Evolutionary conservation across 2,888 invertebrate genomes (phyloP).

Genomic region (Scaptomyza flava): DNA sequence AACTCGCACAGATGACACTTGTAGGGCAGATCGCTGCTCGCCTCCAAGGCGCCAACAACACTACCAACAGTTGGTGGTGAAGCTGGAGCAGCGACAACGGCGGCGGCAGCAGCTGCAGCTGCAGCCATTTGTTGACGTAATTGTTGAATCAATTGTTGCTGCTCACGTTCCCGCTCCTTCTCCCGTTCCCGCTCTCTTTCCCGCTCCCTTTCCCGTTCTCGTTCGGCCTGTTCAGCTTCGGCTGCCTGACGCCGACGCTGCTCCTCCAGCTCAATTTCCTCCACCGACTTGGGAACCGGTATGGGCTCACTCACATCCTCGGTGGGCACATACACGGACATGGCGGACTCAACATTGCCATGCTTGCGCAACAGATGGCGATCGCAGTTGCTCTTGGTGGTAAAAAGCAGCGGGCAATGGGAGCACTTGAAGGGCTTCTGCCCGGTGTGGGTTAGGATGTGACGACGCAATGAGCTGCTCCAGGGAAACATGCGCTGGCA

Average conservation of each 20-base stretch:
- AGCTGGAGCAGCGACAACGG: conserved; percentile 4
- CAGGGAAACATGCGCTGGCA: conserved; percentile 98
- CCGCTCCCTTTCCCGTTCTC: conserved; percentile 46
- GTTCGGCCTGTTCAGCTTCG: conserved; percentile 61
- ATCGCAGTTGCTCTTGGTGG: conserved; percentile 98
- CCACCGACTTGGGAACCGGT: conserved; percentile 82
- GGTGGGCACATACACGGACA: conserved; percentile 85
- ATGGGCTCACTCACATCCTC: conserved; percentile 84
- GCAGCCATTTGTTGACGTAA: conserved; percentile 83
- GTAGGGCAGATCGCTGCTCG: conserved; percentile 88
- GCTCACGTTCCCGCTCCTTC: conserved; percentile 75
- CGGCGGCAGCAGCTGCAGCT: conserved; percentile 9
- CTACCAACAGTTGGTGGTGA: neutral
- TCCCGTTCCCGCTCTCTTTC: conserved; percentile 50
- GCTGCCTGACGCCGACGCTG: conserved; percentile 75
- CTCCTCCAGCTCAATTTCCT: conserved; percentile 83
- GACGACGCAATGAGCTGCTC: conserved; percentile 97
- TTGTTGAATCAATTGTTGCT: conserved; percentile 76
- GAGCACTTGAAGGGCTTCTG: conserved; percentile 98
- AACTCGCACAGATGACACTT: conserved; percentile 97
- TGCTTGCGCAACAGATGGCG: conserved; percentile 96
- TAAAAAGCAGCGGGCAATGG: conserved; percentile 96
- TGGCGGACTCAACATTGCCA: conserved; percentile 86
- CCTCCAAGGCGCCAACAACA: neutral
- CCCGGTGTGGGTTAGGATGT: conserved; percentile 96